Base-by-base conservation (phyloP, 2,888 invertebrate species). In the Limnephilus lunatus region DNA sequence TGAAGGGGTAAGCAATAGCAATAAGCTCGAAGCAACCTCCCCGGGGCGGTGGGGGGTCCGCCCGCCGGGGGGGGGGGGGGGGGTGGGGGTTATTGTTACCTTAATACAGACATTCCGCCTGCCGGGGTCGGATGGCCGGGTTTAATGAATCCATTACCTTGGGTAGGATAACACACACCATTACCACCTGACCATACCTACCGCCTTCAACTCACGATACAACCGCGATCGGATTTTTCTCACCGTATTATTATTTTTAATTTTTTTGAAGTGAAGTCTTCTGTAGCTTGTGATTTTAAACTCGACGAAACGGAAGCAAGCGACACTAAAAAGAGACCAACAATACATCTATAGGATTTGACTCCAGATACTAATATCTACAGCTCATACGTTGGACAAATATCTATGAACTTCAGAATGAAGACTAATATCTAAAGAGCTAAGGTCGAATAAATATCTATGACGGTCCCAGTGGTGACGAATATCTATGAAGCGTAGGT, bases 141-240 rank as follows among this genome's bases (percentile, higher is more conserved):
- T 39, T n/a, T 89, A 89, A 89, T 89, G 89, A 89, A 81, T 39
- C 89, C 89, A 89, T 89, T 89, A 89, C 81, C 81, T 32, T 35
- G 89, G 89, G 25, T 44, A 81, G 80, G 80, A 14, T 81, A 81
- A 89, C 80, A 89, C 89, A 89, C 82, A 89, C 89, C 35, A 89
- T 89, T 89, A 89, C 89, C 89, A 80, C 89, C 31, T 89, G 31
- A 89, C 89, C 89, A 31, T 80, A 19, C 32, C 80, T 30, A 32
- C 30, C 68, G 35, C 35, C 39, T 32, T 31, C n/a, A 32, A 12
- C 88, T 88, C 53, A 44, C 86, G 7, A 31, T 48, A 12, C 53
- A 15, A 14, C 86, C 86, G 12, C 86, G 14, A 48, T 25, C 35
- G 15, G 0, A 7, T 14, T 25, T 15, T 0, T 19, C 35, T 35